Evolutionary conservation across 2,113 vertebrate species (phyloP), one percentile per base, ranked within the genome.

Genomic region (Orycteropus afer): DNA sequence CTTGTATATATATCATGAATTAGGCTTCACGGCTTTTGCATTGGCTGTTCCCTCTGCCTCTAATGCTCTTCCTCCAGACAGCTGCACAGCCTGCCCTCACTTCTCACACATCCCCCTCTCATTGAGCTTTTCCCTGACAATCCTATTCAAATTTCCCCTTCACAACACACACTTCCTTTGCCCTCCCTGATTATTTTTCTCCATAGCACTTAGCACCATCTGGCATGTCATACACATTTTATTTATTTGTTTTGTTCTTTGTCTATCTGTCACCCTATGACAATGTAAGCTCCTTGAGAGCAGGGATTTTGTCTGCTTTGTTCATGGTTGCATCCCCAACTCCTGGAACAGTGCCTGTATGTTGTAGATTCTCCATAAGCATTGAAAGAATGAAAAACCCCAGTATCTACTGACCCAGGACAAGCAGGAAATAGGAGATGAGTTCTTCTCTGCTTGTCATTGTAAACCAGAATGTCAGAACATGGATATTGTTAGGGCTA

Each of bases 1-100:
- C 1, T 37, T 53, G 42, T 47, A n/a, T n/a, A n/a, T n/a, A n/a
- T n/a, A n/a, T 29, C 8, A 4, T 0, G 7, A n/a, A 4, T 59
- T 51, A 29, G 53, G 34, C 82, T 63, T 42, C 34, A 17, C 55
- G 53, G 61, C 49, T 17, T 69, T 90, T 77, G 49, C 73, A 59
- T 23, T 13, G 78, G 37, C 17, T 61, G 3, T 5, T 63, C 42
- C 47, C 53, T 86, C 22, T 86, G 69, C 8, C 23, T 67, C 32
- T 10, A 37, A 34, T n/a, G 29, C n/a, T 45, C 8, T 84, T 88
- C 69, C n/a, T 85, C 76, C 15, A 47, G 59, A 76, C 57, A 73
- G 23, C 47, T 53, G 20, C 0, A 0, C 14, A 40, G 69, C 40
- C n/a, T 53, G 7, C 73, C 29, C 65, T 45, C 53, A 29, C 27